These are phyloP conservation scores for Heliconius cydno DNA, from an alignment of 2,888 invertebrate genomes.

Conservation along the genomic window DNA sequence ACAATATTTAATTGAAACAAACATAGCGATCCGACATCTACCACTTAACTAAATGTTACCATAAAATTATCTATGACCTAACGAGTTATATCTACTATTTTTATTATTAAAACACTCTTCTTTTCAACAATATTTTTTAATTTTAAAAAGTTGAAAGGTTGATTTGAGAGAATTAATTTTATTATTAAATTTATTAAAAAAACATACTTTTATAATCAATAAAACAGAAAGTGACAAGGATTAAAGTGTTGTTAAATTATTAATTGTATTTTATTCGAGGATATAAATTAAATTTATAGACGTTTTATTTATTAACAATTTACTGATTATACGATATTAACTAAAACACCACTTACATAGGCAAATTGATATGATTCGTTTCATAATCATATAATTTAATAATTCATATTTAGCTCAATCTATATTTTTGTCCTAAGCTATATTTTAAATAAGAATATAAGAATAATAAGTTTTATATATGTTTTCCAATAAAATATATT, in stretches of 20 bases:
- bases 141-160: no score
- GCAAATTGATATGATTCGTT: not conserved
- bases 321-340: no score
- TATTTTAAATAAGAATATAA: not conserved
- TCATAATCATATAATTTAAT: not conserved
- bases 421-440: not conserved
- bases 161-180: not conserved
- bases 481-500: not conserved
- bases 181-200: not conserved
- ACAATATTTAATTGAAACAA: constrained; percentile 9
- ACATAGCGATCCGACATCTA: not conserved
- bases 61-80: not conserved
- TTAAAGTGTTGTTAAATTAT: not conserved
- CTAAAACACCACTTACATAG: not conserved
- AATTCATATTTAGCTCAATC: not conserved
- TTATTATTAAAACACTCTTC: no score
- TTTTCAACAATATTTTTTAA: no score
- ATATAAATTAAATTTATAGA: not conserved
- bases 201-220: not conserved
- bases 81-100: no score
- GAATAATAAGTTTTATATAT: not conserved
- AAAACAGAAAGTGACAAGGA: not conserved
- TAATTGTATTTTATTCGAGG: not conserved
- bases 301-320: not conserved
- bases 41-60: not conserved